Evolutionary conservation across 37 sponge, comb jelly and placozoan species (phyloP), one percentile per base, ranked within the genome.

Genomic region (Ianthella basta): DNA sequence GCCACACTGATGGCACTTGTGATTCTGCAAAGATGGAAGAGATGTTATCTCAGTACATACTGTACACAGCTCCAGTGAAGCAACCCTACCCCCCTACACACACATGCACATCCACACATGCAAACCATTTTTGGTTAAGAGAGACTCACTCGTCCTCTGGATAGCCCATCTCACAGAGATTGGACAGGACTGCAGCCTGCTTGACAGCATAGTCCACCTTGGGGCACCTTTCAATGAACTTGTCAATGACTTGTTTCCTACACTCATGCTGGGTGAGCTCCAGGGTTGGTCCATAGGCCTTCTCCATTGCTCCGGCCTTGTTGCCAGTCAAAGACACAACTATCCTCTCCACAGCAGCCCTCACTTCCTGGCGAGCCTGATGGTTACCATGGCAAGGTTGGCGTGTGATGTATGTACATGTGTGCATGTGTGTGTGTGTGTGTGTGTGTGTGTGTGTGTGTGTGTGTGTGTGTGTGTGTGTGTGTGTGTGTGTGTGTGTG

Each of bases 121-220:
- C n/a, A n/a, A n/a, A n/a, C n/a, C n/a, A n/a, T n/a, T n/a, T n/a
- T n/a, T n/a, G n/a, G n/a, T n/a, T 3, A 10, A 8, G 10, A 21
- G 15, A 41, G 19, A 82, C 82, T 33, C 24, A 64, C 66, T 82
- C 67, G 23, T 75, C 53, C 36, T 61, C 44, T 15, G 24, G 20
- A 38, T 18, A 19, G 6, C 41, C 85, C 55, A 79, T 55, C 53
- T 89, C 89, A 84, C 89, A 89, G 44, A 89, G 85, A 70, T 89
- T 89, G 53, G 69, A 70, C 38, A 89, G 80, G 2, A 72, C 89
- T 79, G 80, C 79, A 36, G 77, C 80, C 29, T 72, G 81, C 36
- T 84, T 79, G 35, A 89, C 55, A 25, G 89, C 85, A 84, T 84
- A 89, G 56, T 84, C 89, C 70, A 81, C 82, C 69, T 89, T 29